Percentiles rank a stretch among this genome's conserved stretches.
These are phyloP conservation scores for Taenioides sp. DNA, from an alignment of 2,797 vertebrate species.

Conservation along the genomic window DNA sequence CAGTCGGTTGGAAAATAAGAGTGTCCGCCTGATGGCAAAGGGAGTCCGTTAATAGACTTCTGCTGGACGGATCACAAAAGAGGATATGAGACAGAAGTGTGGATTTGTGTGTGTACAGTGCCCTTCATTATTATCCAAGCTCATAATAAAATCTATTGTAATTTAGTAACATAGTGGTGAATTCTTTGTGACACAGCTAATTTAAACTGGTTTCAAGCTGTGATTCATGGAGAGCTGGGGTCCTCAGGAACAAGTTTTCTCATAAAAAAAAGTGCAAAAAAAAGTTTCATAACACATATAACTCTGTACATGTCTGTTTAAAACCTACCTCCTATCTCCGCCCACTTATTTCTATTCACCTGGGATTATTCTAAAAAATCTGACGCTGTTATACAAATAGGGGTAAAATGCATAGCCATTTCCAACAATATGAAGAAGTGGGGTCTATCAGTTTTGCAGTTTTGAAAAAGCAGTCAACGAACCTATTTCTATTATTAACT, in stretches of 20 bases:
- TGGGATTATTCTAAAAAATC: no score
- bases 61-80: conserved; percentile 44
- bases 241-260: background rate
- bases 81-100: conserved; percentile 47
- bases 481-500: no score
- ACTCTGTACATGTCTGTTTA: no score
- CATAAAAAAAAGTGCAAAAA: background rate
- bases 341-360: no score
- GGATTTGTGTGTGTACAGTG: conserved; percentile 8
- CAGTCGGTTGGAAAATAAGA: conserved; percentile 78
- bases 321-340: no score
- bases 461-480: no score
- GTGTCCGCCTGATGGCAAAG: conserved; percentile 62
- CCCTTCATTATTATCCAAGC: background rate
- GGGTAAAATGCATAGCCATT: no score
- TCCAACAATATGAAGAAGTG: no score
- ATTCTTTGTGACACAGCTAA: background rate
- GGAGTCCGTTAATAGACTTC: conserved; percentile 69
- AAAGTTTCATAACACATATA: no score
- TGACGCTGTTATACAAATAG: no score
- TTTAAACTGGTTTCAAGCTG: background rate
- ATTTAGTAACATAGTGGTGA: background rate
- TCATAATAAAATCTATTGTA: background rate
- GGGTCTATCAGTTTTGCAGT: no score
- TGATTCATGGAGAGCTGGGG: background rate